phyloP scores from a whole-genome alignment of 2,888 invertebrate species.

The Diarsia rubi region DNA sequence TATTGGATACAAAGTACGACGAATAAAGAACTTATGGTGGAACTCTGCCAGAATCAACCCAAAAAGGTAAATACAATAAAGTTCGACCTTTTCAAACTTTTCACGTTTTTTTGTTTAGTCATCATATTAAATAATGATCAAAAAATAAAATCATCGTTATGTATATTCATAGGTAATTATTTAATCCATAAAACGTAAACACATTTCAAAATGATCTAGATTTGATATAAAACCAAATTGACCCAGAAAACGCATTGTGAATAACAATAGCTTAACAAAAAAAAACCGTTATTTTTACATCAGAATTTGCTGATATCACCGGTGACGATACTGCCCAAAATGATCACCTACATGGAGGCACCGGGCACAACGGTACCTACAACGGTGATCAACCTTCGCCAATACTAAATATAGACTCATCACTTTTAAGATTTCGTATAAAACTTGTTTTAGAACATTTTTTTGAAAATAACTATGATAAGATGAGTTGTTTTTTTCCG shows the following conservation, averaged over 20 bases:
- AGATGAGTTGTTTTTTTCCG: not conserved
- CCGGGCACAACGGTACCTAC: constrained; percentile 57
- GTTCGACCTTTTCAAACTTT: not conserved
- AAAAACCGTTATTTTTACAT: constrained; percentile 60
- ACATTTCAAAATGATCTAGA: constrained; percentile 15
- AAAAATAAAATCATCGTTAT: not conserved
- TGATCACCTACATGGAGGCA: constrained; percentile 61
- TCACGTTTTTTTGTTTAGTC: not conserved
- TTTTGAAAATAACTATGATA: not conserved
- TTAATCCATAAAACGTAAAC: not conserved
- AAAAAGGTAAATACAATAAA: not conserved
- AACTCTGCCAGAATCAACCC: not conserved
- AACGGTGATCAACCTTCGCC: constrained; percentile 63
- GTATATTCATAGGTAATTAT: not conserved
- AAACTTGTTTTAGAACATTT: constrained; percentile 1
- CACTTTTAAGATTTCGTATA: constrained; percentile 9
- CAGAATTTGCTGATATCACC: constrained; percentile 52
- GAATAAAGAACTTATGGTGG: not conserved
- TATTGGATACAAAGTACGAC: not conserved
- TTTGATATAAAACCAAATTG: constrained; percentile 9
- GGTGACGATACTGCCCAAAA: constrained; percentile 59
- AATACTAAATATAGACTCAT: constrained; percentile 50
- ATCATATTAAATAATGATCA: not conserved
- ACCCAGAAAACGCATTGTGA: constrained; percentile 32
- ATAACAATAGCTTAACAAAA: constrained; percentile 48